Conservation (phyloP, 2,797 vertebrate species). For the Sebastes steindachneri region DNA sequence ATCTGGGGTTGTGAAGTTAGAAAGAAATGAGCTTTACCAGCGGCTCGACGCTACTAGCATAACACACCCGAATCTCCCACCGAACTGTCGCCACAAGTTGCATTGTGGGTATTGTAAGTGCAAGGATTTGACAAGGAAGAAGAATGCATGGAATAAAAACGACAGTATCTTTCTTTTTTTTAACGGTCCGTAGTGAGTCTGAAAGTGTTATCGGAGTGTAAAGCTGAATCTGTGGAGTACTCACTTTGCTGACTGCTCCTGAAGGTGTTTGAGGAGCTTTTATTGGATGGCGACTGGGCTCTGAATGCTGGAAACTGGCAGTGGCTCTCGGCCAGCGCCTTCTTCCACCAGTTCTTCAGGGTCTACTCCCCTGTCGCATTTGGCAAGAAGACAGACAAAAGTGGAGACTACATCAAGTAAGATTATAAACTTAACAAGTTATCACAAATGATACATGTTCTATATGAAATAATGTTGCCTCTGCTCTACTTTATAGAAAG, state of each 20-base stretch:
- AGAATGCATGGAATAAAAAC: neutral
- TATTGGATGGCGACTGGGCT: conserved; percentile 83
- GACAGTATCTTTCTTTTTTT: neutral
- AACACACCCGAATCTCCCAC: neutral
- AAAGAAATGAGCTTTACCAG: neutral
- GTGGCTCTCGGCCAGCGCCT: conserved; percentile 85
- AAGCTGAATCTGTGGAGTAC: neutral
- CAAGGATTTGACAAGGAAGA: neutral
- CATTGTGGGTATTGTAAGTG: neutral
- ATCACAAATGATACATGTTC: accelerated
- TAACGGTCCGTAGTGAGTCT: accelerated
- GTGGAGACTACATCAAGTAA: conserved; percentile 84
- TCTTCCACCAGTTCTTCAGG: conserved; percentile 84
- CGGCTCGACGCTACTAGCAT: neutral
- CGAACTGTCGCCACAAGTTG: neutral
- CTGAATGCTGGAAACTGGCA: conserved; percentile 85
- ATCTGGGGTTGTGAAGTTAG: neutral
- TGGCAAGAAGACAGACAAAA: conserved; percentile 83
- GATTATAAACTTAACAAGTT: neutral
- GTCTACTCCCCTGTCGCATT: conserved; percentile 82
- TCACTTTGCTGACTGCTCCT: neutral
- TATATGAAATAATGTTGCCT: accelerated
- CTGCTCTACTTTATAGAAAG: conserved; percentile 65
- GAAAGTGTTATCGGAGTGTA: neutral
- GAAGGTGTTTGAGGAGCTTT: conserved; percentile 83